These are phyloP conservation scores for Xanthorhoe designata DNA, from an alignment of 2,888 invertebrate genomes.

Conservation along the genomic window DNA sequence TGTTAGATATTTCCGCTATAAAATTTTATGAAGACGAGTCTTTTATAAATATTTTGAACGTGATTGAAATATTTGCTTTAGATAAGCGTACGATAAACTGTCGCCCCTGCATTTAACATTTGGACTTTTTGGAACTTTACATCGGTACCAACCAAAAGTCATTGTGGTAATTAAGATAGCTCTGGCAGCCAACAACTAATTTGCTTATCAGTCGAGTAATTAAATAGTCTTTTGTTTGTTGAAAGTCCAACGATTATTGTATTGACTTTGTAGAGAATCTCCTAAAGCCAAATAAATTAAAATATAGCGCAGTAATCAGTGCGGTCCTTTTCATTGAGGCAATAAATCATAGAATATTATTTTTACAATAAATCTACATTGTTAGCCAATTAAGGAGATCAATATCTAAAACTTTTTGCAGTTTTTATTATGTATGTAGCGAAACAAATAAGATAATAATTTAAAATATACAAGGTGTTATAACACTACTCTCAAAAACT, in stretches of 20 bases:
- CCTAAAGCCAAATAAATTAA: background rate
- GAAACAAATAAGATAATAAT: too few species aligned
- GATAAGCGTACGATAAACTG: constrained; percentile 33
- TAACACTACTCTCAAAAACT: too few species aligned
- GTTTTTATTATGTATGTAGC: too few species aligned
- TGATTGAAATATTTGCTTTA: constrained; percentile 34
- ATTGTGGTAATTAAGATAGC: constrained; percentile 44
- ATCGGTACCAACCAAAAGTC: constrained; percentile 40
- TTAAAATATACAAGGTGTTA: too few species aligned
- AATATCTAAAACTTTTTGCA: background rate
- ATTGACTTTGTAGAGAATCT: background rate
- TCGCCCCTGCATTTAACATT: constrained; percentile 23
- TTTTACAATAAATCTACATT: background rate
- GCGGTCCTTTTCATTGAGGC: background rate
- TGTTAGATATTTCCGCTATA: constrained; percentile 33
- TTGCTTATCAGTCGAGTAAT: constrained; percentile 37
- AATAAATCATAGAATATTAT: background rate
- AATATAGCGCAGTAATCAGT: too few species aligned
- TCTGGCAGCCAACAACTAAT: constrained; percentile 27
- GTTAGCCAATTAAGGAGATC: background rate
- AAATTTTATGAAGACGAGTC: constrained; percentile 28
- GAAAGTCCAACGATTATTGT: constrained; percentile 3
- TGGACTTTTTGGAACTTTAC: constrained; percentile 33
- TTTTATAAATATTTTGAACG: constrained; percentile 22
- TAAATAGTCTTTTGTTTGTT: constrained; percentile 33